These are phyloP conservation scores for Agriopis aurantiaria DNA, from an alignment of 2,888 invertebrate genomes.

Conservation along the genomic window DNA sequence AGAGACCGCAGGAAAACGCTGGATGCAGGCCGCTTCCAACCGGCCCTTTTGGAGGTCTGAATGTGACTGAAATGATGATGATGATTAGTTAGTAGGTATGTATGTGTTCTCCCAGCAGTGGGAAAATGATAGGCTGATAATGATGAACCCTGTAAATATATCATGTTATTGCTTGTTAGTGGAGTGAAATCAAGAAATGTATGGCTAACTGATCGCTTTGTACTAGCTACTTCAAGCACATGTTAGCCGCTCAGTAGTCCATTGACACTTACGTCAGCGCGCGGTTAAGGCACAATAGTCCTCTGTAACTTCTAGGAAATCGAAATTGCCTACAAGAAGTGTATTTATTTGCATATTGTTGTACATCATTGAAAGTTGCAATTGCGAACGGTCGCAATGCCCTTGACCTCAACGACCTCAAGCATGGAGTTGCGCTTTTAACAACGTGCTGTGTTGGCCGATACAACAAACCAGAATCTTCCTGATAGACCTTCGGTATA, in stretches of 20 bases:
- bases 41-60: too few relatives aligned
- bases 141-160: too few relatives aligned
- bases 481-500: too few relatives aligned
- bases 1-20: too few relatives aligned
- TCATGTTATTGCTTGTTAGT: too few relatives aligned
- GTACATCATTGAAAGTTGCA: background rate
- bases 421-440: background rate
- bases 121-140: too few relatives aligned
- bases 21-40: too few relatives aligned
- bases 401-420: conserved; percentile 16
- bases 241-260: background rate
- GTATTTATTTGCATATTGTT: background rate
- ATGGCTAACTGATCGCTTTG: background rate
- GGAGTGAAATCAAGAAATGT: too few relatives aligned
- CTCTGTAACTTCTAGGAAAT: background rate
- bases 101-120: too few relatives aligned
- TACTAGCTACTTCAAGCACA: background rate
- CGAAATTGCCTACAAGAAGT: background rate
- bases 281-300: background rate
- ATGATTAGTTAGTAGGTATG: too few relatives aligned
- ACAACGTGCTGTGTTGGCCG: background rate
- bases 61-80: too few relatives aligned
- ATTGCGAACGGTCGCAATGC: conserved; percentile 10
- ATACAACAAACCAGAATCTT: too few relatives aligned
- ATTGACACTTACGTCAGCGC: background rate